A percentile compares a stretch with the other conserved stretches of the same genome.
Conservation (phyloP, 2,797 vertebrate species). For the Glyptemys insculpta region DNA sequence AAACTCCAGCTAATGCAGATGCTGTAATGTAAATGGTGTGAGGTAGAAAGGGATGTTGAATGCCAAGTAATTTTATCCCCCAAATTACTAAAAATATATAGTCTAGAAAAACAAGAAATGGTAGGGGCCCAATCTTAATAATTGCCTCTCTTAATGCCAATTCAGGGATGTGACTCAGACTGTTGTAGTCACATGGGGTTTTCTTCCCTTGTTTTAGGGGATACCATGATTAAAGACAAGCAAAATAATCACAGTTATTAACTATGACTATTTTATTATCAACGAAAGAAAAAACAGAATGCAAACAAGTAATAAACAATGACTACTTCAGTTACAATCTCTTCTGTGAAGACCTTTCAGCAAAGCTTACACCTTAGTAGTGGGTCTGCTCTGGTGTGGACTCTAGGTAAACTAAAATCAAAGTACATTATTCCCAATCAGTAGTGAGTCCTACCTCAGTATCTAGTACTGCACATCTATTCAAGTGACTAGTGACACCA, state of each 20-base stretch:
- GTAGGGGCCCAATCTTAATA: background rate
- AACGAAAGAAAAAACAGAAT: background rate
- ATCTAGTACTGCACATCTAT: background rate
- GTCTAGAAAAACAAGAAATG: background rate
- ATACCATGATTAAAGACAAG: background rate
- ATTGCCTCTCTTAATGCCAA: background rate
- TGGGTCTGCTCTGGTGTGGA: background rate
- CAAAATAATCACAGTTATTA: background rate
- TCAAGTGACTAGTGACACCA: too few species aligned
- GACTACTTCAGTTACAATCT: background rate
- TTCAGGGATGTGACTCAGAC: background rate
- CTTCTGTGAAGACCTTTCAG: constrained; percentile 27
- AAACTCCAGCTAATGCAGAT: background rate
- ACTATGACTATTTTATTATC: background rate
- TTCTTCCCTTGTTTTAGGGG: background rate
- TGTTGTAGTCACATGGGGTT: background rate
- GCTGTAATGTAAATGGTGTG: background rate
- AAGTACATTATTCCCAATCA: background rate
- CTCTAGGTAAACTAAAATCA: background rate
- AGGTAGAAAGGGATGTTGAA: background rate
- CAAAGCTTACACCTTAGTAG: constrained; percentile 42
- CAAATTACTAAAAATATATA: background rate
- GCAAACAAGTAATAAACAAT: background rate
- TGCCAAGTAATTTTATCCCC: accelerated
- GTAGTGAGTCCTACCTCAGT: background rate